These are phyloP conservation scores for Myripristis murdjan DNA, from an alignment of 2,797 vertebrate genomes.

Conservation along the genomic window DNA sequence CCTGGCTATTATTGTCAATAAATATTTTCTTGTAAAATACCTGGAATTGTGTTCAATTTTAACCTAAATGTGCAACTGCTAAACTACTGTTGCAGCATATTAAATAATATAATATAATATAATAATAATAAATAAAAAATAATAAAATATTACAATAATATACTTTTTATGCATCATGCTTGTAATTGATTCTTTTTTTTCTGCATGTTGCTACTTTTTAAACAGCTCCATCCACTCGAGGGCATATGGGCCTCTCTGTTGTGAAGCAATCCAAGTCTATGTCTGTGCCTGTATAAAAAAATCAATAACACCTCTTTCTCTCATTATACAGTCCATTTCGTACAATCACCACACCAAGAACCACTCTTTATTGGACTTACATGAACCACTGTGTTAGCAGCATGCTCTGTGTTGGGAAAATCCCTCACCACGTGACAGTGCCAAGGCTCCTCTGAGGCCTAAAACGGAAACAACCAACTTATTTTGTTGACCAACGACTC, in stretches of 20 bases:
- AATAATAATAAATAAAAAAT: too few relatives aligned
- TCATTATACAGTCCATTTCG: too few relatives aligned
- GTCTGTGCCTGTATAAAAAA: background rate
- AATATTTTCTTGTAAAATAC: background rate
- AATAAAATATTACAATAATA: too few relatives aligned
- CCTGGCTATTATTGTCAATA: background rate
- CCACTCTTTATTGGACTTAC: background rate
- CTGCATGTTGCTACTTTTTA: background rate
- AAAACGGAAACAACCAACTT: constrained; percentile 35
- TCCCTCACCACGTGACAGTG: constrained; percentile 26
- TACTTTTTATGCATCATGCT: too few relatives aligned
- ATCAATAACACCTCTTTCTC: too few relatives aligned
- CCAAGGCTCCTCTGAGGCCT: constrained; percentile 34
- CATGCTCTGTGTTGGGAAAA: constrained; percentile 2
- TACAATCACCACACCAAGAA: too few relatives aligned
- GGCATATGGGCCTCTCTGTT: background rate
- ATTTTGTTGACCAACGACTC: constrained; percentile 60
- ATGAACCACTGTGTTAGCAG: background rate
- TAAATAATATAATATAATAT: too few relatives aligned
- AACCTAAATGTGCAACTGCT: too few relatives aligned
- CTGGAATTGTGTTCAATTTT: too few relatives aligned
- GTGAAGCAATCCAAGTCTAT: background rate
- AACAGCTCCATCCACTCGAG: background rate
- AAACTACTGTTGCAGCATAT: too few relatives aligned
- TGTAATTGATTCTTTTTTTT: background rate